Evolutionary conservation across 92 coral and sea anemone species (phyloP).

Genomic region (Paramuricea clavata): DNA sequence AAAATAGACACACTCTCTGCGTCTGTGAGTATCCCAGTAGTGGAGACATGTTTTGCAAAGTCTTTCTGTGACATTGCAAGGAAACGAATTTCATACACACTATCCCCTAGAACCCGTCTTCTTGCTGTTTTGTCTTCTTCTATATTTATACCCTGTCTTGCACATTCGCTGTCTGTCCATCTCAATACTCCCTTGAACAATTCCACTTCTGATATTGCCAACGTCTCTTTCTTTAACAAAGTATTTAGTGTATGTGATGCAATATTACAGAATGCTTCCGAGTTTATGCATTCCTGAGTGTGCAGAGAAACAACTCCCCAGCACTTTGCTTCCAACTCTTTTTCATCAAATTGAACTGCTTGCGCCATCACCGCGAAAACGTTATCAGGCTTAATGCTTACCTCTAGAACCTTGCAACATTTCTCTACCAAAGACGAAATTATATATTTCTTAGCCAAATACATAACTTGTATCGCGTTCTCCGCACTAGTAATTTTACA

Average conservation of each 20-base stretch:
- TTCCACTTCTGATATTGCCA: constrained; percentile 72
- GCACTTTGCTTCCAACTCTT: too few relatives aligned
- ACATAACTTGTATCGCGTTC: constrained; percentile 64
- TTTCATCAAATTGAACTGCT: constrained; percentile 47
- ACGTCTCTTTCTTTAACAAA: constrained; percentile 67
- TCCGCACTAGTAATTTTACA: constrained; percentile 69
- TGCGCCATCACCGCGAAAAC: constrained; percentile 68
- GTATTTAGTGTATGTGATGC: constrained; percentile 49
- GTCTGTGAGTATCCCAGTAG: constrained; percentile 63
- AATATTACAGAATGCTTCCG: constrained; percentile 56
- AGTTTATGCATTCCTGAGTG: constrained; percentile 58
- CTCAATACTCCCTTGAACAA: constrained; percentile 73
- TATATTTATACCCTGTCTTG: constrained; percentile 8
- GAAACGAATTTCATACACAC: constrained; percentile 76
- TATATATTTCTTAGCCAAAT: constrained; percentile 80
- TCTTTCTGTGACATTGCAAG: constrained; percentile 80
- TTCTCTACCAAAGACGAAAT: too few relatives aligned
- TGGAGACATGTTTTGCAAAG: constrained; percentile 61
- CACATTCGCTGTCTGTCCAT: constrained; percentile 59
- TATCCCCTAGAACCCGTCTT: constrained; percentile 45
- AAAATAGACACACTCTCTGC: constrained; percentile 72
- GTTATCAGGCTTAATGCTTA: too few relatives aligned
- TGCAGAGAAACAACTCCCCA: constrained; percentile 53
- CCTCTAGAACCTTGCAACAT: too few relatives aligned
- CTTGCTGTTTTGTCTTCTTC: not conserved